Evolutionary conservation across 2,888 invertebrate species (phyloP).

Genomic region (Scelioninae gen. 2): DNA sequence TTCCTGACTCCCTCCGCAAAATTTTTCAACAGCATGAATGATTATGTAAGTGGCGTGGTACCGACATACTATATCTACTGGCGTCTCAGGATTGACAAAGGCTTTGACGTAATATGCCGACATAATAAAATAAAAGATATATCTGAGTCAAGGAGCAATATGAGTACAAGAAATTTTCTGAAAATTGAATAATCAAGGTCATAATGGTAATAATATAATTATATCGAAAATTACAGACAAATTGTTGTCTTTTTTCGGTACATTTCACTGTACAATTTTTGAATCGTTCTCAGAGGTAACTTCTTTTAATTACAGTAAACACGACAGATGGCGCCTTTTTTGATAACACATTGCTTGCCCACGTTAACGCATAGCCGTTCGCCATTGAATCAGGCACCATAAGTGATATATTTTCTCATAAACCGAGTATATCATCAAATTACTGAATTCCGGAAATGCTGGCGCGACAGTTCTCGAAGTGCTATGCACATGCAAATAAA

Average conservation of each 20-base stretch:
- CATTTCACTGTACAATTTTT: too few species aligned
- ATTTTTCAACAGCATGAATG: too few species aligned
- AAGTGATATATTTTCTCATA: slow-evolving; percentile 3
- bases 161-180: background rate
- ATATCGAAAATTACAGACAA: too few species aligned
- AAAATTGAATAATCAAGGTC: background rate
- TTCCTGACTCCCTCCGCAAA: too few species aligned
- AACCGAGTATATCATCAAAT: slow-evolving; percentile 23
- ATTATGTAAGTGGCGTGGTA: too few species aligned
- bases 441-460: slow-evolving; percentile 26
- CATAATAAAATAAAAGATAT: slow-evolving; percentile 16
- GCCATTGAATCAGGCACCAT: background rate
- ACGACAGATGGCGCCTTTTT: too few species aligned
- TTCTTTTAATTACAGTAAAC: too few species aligned
- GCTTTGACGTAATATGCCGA: slow-evolving; percentile 3
- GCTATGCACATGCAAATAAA: slow-evolving; percentile 49
- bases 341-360: too few species aligned
- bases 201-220: too few species aligned
- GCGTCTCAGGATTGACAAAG: slow-evolving; percentile 14
- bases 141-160: background rate
- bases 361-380: background rate
- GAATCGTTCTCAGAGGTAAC: too few species aligned
- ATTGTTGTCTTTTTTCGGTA: too few species aligned
- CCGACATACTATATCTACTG: too few species aligned
- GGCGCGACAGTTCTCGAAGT: slow-evolving; percentile 28